Conservation (phyloP, 2,797 vertebrate genomes). For the Chrysocyon brachyurus region DNA sequence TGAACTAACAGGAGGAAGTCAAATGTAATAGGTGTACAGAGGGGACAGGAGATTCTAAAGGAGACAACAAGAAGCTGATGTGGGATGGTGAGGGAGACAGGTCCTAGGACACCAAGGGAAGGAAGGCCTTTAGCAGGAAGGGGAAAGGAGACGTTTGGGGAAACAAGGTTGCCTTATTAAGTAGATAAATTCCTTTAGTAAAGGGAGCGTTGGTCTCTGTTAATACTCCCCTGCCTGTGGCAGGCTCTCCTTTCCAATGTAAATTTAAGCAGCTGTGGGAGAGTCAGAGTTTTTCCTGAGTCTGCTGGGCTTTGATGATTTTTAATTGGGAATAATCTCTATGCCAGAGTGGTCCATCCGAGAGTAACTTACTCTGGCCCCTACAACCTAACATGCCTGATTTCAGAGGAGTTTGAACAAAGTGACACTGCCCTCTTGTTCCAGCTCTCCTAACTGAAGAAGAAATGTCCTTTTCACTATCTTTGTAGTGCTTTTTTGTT, state of each 20-base stretch:
- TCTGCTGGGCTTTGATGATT: not conserved
- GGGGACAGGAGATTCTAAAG: not conserved
- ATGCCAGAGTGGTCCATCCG: not conserved
- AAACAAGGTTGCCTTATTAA: not conserved
- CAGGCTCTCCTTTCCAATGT: not conserved
- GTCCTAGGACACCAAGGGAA: not conserved
- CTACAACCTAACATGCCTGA: not conserved
- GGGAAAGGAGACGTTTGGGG: not conserved
- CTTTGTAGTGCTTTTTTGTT: not conserved
- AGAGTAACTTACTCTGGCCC: not conserved
- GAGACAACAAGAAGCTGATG: not conserved
- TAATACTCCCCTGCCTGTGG: not conserved
- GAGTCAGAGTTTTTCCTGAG: not conserved
- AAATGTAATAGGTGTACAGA: not conserved
- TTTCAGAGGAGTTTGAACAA: not conserved
- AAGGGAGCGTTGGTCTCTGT: not conserved
- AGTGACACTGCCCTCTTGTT: not conserved
- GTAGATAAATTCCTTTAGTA: not conserved
- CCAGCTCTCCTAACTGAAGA: not conserved
- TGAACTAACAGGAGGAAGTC: not conserved
- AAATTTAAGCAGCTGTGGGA: not conserved
- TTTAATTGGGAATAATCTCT: not conserved
- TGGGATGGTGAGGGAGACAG: not conserved
- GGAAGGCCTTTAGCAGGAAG: not conserved
- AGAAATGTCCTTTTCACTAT: not conserved